Percentiles rank a stretch among this genome's conserved stretches.
Evolutionary conservation across 2,113 vertebrate genomes (phyloP).

Genomic region (Ellobius talpinus): DNA sequence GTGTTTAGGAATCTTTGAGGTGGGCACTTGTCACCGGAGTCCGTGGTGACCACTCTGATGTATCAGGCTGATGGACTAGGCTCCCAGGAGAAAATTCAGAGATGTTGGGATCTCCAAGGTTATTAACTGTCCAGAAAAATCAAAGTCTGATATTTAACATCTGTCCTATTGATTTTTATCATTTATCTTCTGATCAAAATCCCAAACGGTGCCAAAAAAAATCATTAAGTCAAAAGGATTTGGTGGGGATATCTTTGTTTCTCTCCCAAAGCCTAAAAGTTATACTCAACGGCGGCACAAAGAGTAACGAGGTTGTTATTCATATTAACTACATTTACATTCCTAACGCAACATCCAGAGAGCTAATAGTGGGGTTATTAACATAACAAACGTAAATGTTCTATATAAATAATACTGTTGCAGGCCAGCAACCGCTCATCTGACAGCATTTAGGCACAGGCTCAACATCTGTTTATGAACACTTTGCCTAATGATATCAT

Average conservation of each 20-base stretch:
- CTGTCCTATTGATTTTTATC: slow-evolving; percentile 86
- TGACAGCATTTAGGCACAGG: slow-evolving; percentile 99
- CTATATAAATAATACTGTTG: slow-evolving; percentile 99
- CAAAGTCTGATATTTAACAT: slow-evolving; percentile 87
- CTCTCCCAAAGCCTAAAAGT: slow-evolving; percentile 91
- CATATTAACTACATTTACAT: slow-evolving; percentile 95
- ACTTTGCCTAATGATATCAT: slow-evolving; percentile 99
- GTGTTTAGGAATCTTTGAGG: slow-evolving; percentile 73
- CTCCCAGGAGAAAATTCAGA: slow-evolving; percentile 77
- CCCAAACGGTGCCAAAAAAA: slow-evolving; percentile 83
- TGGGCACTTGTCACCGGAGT: slow-evolving; percentile 70
- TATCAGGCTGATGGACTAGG: slow-evolving; percentile 78
- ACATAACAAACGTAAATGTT: slow-evolving; percentile 99
- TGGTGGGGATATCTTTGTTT: slow-evolving; percentile 89
- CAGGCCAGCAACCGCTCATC: slow-evolving; percentile 97
- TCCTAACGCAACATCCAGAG: slow-evolving; percentile 97
- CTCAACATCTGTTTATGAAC: slow-evolving; percentile 99
- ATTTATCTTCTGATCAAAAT: slow-evolving; percentile 88
- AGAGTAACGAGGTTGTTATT: slow-evolving; percentile 94
- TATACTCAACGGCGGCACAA: slow-evolving; percentile 93
- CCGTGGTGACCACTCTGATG: slow-evolving; percentile 71
- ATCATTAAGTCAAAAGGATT: slow-evolving; percentile 88
- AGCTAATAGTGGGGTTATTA: slow-evolving; percentile 99
- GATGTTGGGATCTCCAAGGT: slow-evolving; percentile 83
- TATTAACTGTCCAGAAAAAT: slow-evolving; percentile 84